Evolutionary conservation across 1,140 invertebrate species (phyloP).

Genomic region (Magallana ariakensis): DNA sequence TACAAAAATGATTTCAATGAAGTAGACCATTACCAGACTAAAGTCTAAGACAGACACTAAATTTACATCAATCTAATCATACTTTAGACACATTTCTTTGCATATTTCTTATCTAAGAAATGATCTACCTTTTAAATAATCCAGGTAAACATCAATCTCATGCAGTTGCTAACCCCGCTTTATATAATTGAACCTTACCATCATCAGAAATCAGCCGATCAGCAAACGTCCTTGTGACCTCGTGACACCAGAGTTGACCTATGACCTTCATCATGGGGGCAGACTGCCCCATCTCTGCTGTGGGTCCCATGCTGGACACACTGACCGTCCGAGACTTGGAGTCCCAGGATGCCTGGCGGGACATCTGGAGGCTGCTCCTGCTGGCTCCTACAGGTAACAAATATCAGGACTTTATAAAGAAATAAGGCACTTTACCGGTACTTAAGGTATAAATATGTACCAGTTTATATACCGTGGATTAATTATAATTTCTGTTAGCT

Average conservation of each 20-base stretch:
- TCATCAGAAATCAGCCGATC: constrained; percentile 75
- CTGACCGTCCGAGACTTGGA: constrained; percentile 60
- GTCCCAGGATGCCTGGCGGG: constrained; percentile 62
- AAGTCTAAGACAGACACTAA: no score
- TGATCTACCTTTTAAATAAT: no score
- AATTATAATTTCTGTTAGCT: no score
- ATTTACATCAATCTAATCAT: no score
- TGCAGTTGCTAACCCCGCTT: not conserved
- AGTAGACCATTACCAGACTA: no score
- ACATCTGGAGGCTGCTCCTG: constrained; percentile 48
- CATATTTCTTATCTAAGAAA: no score
- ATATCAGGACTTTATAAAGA: not conserved
- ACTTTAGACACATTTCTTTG: no score
- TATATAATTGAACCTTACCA: constrained; percentile 62
- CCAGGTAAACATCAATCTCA: constrained; percentile 5
- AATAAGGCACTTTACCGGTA: no score
- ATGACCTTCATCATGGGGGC: constrained; percentile 78
- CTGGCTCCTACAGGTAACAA: constrained; percentile 3
- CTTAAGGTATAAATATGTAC: no score
- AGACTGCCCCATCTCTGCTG: constrained; percentile 54
- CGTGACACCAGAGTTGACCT: constrained; percentile 78
- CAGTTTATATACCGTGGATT: no score
- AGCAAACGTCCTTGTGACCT: constrained; percentile 75
- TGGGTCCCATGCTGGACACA: constrained; percentile 51
- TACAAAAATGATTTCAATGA: no score